A percentile compares a stretch with the other conserved stretches of the same genome.
Conservation (phyloP, 2,113 vertebrate genomes). For the Fukomys damarensis region DNA sequence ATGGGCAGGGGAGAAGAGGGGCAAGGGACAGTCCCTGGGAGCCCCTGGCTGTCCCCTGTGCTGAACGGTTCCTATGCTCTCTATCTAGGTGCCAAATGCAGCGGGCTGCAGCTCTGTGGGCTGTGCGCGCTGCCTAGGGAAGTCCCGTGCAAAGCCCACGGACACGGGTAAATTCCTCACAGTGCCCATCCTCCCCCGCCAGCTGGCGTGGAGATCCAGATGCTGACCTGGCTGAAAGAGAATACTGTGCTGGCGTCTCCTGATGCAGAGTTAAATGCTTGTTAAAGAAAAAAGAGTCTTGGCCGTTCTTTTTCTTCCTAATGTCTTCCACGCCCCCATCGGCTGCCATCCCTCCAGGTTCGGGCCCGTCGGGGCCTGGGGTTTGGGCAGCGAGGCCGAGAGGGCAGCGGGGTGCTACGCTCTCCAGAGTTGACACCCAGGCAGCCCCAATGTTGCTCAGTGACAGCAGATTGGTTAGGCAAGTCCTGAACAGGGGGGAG, state of each 20-base stretch:
- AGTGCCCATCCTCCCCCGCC: conserved; percentile 78
- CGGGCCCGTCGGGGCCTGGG: conserved; percentile 78
- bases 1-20: background rate
- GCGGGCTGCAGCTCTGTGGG: conserved; percentile 31
- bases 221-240: conserved; percentile 83
- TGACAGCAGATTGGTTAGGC: conserved; percentile 83
- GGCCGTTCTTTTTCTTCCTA: conserved; percentile 83
- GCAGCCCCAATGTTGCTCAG: conserved; percentile 84
- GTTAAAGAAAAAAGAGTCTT: conserved; percentile 84
- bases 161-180: conserved; percentile 65
- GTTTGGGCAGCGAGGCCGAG: conserved; percentile 79
- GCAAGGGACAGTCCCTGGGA: background rate
- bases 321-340: conserved; percentile 81
- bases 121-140: conserved; percentile 50
- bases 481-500: conserved; percentile 84
- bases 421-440: conserved; percentile 84
- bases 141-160: conserved; percentile 69
- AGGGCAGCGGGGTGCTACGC: conserved; percentile 81
- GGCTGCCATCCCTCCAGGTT: conserved; percentile 81
- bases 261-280: conserved; percentile 83
- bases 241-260: conserved; percentile 82
- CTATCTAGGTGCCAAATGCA: conserved; percentile 2
- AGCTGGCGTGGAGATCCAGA: conserved; percentile 76
- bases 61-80: background rate
- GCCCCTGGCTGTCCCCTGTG: background rate